Percentiles rank a stretch among this genome's conserved stretches.
Evolutionary conservation across 2,888 invertebrate species (phyloP).

Genomic region (Calameuta filiformis): DNA sequence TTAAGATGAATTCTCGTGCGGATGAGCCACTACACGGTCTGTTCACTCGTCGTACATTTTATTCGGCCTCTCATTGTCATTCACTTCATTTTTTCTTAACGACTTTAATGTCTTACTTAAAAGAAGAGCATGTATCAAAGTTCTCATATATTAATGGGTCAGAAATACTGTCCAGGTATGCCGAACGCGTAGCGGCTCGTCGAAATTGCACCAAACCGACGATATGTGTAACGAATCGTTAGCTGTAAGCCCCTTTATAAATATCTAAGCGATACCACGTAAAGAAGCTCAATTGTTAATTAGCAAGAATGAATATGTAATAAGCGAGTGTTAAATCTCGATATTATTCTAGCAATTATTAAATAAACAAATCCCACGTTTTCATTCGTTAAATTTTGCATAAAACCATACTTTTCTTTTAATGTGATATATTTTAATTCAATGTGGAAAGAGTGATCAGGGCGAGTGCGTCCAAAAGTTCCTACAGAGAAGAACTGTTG

Average conservation of each 20-base stretch:
- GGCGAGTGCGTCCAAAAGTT: no score
- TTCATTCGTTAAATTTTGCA: background rate
- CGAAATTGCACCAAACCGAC: background rate
- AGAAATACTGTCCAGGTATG: constrained; percentile 17
- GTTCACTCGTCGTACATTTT: background rate
- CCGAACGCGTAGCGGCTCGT: background rate
- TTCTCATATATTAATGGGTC: background rate
- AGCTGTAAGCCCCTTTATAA: constrained; percentile 30
- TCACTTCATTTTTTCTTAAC: background rate
- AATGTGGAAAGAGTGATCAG: no score
- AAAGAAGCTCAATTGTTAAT: constrained; percentile 44
- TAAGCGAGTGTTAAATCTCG: constrained; percentile 37
- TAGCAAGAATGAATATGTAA: constrained; percentile 38
- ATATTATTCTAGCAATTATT: constrained; percentile 38
- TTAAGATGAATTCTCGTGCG: background rate
- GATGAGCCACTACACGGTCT: background rate
- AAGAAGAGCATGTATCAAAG: background rate
- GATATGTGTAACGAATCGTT: constrained; percentile 16
- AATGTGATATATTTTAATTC: no score
- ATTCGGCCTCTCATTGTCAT: background rate
- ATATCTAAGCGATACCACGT: constrained; percentile 30
- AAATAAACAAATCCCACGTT: constrained; percentile 24
- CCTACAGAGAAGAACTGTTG: no score
- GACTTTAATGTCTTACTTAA: background rate
- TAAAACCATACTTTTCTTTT: background rate